Percentiles rank a stretch among this genome's conserved stretches.
Conservation (phyloP, 2,113 vertebrate genomes). For the Lagenorhynchus albirostris region DNA sequence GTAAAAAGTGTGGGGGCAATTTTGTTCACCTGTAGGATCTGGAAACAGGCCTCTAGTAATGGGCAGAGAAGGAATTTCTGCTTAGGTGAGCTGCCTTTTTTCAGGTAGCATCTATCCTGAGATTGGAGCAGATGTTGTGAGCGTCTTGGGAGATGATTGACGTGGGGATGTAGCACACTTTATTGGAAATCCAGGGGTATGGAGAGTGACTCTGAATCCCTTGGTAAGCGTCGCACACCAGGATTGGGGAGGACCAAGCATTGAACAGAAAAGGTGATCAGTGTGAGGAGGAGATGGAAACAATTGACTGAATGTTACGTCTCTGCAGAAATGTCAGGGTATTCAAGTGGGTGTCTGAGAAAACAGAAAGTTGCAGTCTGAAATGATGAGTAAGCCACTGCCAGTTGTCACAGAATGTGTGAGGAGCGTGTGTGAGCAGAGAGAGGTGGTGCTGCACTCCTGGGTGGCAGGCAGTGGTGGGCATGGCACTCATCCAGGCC, state of each 20-base stretch:
- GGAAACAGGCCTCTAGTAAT: not conserved
- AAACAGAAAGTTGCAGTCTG: conserved; percentile 34
- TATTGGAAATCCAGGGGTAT: not conserved
- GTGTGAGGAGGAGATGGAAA: not conserved
- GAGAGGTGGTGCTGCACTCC: not conserved
- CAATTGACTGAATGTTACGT: conserved; percentile 34
- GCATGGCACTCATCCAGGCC: not conserved
- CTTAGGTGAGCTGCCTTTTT: not conserved
- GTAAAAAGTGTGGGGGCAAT: not conserved
- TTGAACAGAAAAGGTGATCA: not conserved
- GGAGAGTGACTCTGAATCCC: not conserved
- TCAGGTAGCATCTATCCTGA: not conserved
- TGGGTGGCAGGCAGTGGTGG: not conserved
- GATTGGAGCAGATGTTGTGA: not conserved
- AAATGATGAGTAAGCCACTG: conserved; percentile 43
- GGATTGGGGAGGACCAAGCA: not conserved
- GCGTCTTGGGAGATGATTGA: not conserved
- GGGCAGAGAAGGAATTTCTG: not conserved
- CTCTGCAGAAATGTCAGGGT: conserved; percentile 36
- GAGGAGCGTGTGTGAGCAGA: not conserved
- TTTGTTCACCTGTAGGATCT: not conserved
- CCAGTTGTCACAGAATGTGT: conserved; percentile 22
- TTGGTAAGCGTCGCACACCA: not conserved
- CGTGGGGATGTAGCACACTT: not conserved
- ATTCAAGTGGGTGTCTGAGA: conserved; percentile 29